phyloP scores from a whole-genome alignment of 2,888 invertebrate genomes.

The Sicus ferrugineus region DNA sequence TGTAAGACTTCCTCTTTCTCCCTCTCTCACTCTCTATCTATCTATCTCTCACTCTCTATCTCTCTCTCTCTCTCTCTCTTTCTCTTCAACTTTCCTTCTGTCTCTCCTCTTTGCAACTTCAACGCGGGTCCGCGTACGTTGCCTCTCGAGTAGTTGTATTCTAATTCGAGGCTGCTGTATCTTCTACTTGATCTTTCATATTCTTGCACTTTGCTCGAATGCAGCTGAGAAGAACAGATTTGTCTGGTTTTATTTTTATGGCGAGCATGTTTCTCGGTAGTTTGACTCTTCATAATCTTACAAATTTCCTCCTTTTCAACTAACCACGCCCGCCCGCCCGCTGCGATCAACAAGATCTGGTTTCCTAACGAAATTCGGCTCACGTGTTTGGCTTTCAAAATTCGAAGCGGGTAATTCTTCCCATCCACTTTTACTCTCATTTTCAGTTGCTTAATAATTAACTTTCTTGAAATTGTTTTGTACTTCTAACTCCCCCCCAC shows the following conservation, averaged over 20 bases:
- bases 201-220: slow-evolving; percentile 22
- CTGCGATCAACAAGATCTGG: not conserved
- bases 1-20: slow-evolving; percentile 24
- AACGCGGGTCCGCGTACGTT: slow-evolving; percentile 28
- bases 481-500: not conserved
- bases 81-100: no score
- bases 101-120: slow-evolving; percentile 41
- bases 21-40: slow-evolving; percentile 25
- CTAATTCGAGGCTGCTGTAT: not conserved
- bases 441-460: slow-evolving; percentile 4
- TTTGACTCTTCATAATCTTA: not conserved
- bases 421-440: not conserved
- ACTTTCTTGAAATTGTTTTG: slow-evolving; percentile 14
- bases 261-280: slow-evolving; percentile 59
- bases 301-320: slow-evolving; percentile 25
- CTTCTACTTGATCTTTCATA: not conserved
- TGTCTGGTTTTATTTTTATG: slow-evolving; percentile 64
- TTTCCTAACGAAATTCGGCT: slow-evolving; percentile 28
- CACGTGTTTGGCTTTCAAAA: slow-evolving; percentile 33
- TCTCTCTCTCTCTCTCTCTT: no score
- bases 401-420: slow-evolving; percentile 30
- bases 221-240: slow-evolving; percentile 42
- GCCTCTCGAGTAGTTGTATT: slow-evolving; percentile 2
- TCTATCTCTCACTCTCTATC: slow-evolving; percentile 34
- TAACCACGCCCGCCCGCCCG: slow-evolving; percentile 12